Evolutionary conservation across 2,888 invertebrate genomes (phyloP).

Genomic region (Macrosoma leucophasiata): DNA sequence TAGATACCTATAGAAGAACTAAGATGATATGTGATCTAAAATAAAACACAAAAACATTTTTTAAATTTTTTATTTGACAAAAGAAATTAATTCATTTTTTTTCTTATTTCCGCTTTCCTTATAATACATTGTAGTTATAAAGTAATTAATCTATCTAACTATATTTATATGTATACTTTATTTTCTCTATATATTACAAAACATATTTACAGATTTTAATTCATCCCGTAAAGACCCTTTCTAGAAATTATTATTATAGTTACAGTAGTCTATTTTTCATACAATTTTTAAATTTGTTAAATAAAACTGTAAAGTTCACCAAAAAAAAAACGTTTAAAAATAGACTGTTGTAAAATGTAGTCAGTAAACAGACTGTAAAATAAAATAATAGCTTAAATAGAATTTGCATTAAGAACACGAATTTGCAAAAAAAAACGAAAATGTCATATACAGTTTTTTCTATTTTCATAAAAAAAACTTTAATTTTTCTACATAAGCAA

Average conservation of each 20-base stretch:
- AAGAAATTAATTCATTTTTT: constrained; percentile 71
- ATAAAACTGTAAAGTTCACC: neutral
- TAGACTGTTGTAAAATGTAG: constrained; percentile 23
- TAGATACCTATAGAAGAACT: too few species aligned
- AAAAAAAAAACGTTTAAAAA: neutral
- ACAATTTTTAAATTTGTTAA: neutral
- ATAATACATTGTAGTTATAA: constrained; percentile 69
- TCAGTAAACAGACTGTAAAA: constrained; percentile 35
- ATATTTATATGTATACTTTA: constrained; percentile 67
- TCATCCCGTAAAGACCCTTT: constrained; percentile 68
- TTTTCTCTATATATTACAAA: constrained; percentile 69
- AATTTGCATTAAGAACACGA: constrained; percentile 43
- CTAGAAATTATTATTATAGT: constrained; percentile 34
- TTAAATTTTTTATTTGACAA: constrained; percentile 73
- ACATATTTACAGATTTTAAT: constrained; percentile 63
- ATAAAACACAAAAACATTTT: constrained; percentile 49
- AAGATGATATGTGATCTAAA: too few species aligned
- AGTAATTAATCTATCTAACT: constrained; percentile 72
- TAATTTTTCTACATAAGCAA: constrained; percentile 42
- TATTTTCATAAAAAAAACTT: constrained; percentile 40
- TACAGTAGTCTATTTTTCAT: constrained; percentile 31
- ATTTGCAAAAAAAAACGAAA: constrained; percentile 35
- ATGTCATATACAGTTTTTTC: constrained; percentile 40
- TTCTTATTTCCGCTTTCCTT: constrained; percentile 68
- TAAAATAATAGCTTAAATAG: constrained; percentile 36